Base-by-base conservation (phyloP, 2,888 invertebrate species). In the Diploptera punctata region DNA sequence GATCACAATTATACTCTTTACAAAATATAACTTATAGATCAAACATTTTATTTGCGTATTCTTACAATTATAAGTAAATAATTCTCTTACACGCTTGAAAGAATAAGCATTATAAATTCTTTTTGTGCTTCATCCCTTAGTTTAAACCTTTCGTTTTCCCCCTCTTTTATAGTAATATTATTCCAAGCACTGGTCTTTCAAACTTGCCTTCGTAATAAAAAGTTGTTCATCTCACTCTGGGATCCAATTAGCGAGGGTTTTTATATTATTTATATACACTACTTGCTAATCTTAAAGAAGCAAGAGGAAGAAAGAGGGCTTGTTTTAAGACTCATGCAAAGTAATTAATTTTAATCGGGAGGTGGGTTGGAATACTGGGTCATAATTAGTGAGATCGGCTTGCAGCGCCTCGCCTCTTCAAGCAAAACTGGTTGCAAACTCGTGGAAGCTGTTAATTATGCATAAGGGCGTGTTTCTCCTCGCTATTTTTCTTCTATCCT, bases 331-430 rank as follows among this genome's bases (percentile, higher is more conserved):
- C 67, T 67, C 61, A 71, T 65, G 70, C 71, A 69, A 73, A 71
- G 74, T 74, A 75, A 75, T 75, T 74, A 75, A 75, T 75, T 75
- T 75, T 75, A 75, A 75, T 75, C 73, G 57, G 60, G 61, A 67
- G 47, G 33, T 54, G 61, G 21, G 44, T n/a, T 49, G 61, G 61
- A 26, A 65, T 13, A 38, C 62, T n/a, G 19, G 73, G 71, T 33
- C 67, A 67, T 75, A 75, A 75, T 75, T 75, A 75, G 75, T 70
- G 75, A 67, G 70, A 73, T 70, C 69, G 29, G 26, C 38, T 19
- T 18, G 31, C 67, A 49, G 61, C 10, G 19, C 19, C 62, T 65
- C 10, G 19, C 19, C 62, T 65, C 70, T 65, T 49, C 24, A 70
- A 70, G 65, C 60, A 65, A 65, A 72, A 62, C 68, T 69, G 60